A percentile compares a stretch with the other conserved stretches of the same genome.
phyloP scores from a whole-genome alignment of 37 sponge, comb jelly and placozoan genomes.

The Beroe forskalii region DNA sequence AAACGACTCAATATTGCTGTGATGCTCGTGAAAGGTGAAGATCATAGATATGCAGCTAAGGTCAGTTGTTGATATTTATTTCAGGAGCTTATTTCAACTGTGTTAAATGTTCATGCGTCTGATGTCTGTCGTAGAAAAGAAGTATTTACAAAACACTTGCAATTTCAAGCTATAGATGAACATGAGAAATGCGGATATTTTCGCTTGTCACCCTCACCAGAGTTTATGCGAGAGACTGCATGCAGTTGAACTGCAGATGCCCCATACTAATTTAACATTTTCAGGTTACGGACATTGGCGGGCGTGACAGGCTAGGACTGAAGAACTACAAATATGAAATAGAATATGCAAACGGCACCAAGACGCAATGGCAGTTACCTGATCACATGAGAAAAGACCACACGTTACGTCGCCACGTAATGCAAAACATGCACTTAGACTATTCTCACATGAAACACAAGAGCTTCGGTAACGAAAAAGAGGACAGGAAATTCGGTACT shows the following conservation, averaged over 20 bases:
- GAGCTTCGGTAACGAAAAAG: conserved; percentile 2
- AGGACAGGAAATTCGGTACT: not conserved
- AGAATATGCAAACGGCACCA: not conserved
- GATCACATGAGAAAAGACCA: conserved; percentile 10
- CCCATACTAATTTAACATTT: too few relatives aligned
- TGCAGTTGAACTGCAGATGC: too few relatives aligned
- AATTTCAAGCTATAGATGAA: too few relatives aligned
- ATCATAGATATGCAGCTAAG: conserved; percentile 5
- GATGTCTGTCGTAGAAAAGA: too few relatives aligned
- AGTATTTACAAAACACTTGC: too few relatives aligned
- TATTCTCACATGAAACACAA: conserved; percentile 39
- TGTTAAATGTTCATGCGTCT: too few relatives aligned
- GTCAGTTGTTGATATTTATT: too few relatives aligned
- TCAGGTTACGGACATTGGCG: conserved; percentile 14
- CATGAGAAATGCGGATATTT: too few relatives aligned
- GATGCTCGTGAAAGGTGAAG: conserved; percentile 6
- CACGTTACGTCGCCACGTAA: not conserved
- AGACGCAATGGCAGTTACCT: not conserved
- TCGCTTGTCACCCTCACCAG: too few relatives aligned
- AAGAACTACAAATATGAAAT: conserved; percentile 15
- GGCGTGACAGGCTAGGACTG: conserved; percentile 1
- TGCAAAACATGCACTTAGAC: conserved; percentile 26
- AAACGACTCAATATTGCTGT: not conserved
- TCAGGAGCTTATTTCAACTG: not conserved
- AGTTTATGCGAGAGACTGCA: too few relatives aligned